Evolutionary conservation across 2,113 vertebrate species (phyloP).

Genomic region (Microtus pennsylvanicus): DNA sequence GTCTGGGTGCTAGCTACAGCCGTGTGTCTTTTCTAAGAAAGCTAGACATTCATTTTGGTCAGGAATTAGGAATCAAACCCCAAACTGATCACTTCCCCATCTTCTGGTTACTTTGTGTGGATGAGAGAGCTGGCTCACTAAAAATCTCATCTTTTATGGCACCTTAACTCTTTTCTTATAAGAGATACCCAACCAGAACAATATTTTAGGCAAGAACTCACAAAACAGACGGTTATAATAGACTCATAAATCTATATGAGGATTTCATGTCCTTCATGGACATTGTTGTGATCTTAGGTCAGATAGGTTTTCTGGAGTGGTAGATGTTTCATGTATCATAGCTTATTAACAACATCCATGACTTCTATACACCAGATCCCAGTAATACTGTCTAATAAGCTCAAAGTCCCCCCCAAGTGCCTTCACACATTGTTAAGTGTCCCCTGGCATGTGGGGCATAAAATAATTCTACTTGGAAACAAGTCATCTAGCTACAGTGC

Average conservation of each 20-base stretch:
- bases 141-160: background rate
- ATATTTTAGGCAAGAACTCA: slow-evolving; percentile 7
- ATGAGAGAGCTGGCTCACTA: background rate
- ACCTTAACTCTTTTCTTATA: slow-evolving; percentile 18
- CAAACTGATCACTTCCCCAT: background rate
- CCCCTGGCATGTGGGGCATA: background rate
- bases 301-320: background rate
- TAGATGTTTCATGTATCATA: background rate
- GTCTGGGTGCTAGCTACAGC: background rate
- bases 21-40: background rate
- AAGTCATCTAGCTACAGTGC: background rate
- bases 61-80: background rate
- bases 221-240: background rate
- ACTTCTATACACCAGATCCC: background rate
- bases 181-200: slow-evolving; percentile 5
- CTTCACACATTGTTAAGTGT: background rate
- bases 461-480: background rate
- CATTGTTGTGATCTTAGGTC: background rate
- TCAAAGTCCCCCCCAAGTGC: background rate
- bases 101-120: background rate
- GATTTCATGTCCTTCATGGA: background rate
- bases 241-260: background rate
- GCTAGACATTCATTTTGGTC: background rate
- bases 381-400: background rate
- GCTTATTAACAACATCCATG: background rate